Evolutionary conservation across 1,140 invertebrate genomes (phyloP).

Genomic region (Zaprionus tsacasi): DNA sequence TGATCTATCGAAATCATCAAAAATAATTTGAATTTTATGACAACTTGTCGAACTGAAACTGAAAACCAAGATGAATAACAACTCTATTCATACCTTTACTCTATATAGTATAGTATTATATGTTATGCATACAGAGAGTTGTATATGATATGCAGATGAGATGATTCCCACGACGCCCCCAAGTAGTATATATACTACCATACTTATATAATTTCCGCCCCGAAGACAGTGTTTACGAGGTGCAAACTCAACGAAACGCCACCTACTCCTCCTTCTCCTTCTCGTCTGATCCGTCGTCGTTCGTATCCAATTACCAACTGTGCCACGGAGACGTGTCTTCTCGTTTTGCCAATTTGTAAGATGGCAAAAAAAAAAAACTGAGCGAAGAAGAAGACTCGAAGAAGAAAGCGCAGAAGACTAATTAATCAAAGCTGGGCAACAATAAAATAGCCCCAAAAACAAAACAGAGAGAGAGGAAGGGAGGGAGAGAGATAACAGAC

Average conservation of each 20-base stretch:
- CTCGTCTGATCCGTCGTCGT: too few relatives aligned
- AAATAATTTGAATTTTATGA: neutral
- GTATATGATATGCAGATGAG: conserved; percentile 16
- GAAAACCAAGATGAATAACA: neutral
- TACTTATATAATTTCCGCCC: conserved; percentile 33
- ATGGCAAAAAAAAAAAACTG: neutral
- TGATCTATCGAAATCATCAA: neutral
- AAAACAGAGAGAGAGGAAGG: too few relatives aligned
- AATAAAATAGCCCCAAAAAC: neutral
- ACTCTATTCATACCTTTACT: neutral
- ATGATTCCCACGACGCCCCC: conserved; percentile 25
- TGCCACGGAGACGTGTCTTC: conserved; percentile 4
- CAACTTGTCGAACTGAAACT: neutral
- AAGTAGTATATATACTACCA: conserved; percentile 14
- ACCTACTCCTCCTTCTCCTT: too few relatives aligned
- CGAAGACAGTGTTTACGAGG: conserved; percentile 1
- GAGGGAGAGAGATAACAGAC: neutral
- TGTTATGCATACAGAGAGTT: neutral
- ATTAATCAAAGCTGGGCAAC: conserved; percentile 38
- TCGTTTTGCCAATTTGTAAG: conserved; percentile 35
- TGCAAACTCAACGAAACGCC: conserved; percentile 13
- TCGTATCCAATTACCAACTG: conserved; percentile 22
- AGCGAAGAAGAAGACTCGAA: conserved; percentile 1
- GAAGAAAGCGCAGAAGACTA: conserved; percentile 37
- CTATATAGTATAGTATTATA: neutral